Conservation (phyloP, 92 coral and sea anemone genomes). For the Bergia sp. region DNA sequence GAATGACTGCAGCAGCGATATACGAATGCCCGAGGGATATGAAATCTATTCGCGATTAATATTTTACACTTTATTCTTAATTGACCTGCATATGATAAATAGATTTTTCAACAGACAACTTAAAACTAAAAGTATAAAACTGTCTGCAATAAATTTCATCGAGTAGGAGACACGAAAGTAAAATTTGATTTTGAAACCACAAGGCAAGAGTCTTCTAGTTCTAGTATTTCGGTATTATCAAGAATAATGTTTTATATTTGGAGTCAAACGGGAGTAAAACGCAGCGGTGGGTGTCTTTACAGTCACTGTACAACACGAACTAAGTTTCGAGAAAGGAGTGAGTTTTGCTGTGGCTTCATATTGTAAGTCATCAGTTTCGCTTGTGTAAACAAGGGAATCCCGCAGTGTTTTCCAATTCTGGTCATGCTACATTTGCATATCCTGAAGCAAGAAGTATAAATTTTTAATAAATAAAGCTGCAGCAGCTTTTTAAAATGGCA, state of each 20-base stretch:
- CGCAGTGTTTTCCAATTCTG: conserved; percentile 16
- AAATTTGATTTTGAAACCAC: conserved; percentile 2
- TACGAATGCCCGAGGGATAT: background rate
- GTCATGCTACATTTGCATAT: conserved; percentile 27
- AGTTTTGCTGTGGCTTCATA: background rate
- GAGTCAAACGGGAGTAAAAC: conserved; percentile 2
- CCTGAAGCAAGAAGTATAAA: conserved; percentile 27
- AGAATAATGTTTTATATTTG: background rate
- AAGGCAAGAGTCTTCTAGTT: background rate
- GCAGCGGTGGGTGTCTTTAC: background rate
- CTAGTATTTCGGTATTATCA: background rate
- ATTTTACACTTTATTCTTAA: background rate
- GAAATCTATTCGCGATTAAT: conserved; percentile 1
- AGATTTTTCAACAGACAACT: background rate
- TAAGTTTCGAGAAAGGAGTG: background rate
- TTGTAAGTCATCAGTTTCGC: conserved; percentile 1
- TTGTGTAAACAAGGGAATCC: background rate
- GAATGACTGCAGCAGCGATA: background rate
- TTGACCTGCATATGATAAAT: conserved; percentile 11
- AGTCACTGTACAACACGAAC: background rate
- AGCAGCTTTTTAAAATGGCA: conserved; percentile 9
- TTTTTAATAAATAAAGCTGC: conserved; percentile 22
- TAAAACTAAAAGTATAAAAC: conserved; percentile 1
- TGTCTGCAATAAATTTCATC: background rate
- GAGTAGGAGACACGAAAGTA: background rate